A percentile compares a stretch with the other conserved stretches of the same genome.
Evolutionary conservation across 2,888 invertebrate species (phyloP).

Genomic region (Escarpia spicata): DNA sequence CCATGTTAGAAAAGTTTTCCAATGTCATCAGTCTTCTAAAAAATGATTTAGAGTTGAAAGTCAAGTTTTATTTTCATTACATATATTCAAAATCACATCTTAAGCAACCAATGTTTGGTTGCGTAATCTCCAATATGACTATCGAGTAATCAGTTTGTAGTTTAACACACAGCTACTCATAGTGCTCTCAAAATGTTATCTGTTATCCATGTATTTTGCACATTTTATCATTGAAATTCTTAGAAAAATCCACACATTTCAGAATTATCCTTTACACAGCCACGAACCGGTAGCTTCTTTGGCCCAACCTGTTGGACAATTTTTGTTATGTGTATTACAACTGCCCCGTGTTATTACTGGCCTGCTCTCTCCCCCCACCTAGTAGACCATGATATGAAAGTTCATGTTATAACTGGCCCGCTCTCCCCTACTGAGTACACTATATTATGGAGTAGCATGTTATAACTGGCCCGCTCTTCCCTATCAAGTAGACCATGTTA

Average conservation of each 20-base stretch:
- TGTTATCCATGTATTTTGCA: background rate
- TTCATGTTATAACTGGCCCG: conserved; percentile 43
- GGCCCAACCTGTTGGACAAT: background rate
- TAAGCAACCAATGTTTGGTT: background rate
- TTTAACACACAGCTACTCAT: background rate
- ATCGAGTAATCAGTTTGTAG: background rate
- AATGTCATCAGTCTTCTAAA: background rate
- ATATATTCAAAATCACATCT: no score
- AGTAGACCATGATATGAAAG: background rate
- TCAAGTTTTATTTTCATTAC: no score
- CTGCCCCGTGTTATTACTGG: background rate
- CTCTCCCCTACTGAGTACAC: no score
- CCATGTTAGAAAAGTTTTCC: background rate
- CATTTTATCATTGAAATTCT: background rate
- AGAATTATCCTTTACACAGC: no score
- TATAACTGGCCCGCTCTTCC: no score
- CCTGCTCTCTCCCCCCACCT: background rate
- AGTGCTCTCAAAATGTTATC: background rate
- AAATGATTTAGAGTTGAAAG: background rate
- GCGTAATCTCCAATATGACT: background rate
- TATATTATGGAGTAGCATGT: no score
- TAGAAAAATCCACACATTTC: background rate
- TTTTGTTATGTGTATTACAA: background rate
- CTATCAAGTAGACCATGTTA: no score
- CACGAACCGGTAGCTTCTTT: background rate